These are phyloP conservation scores for Myotis daubentonii DNA, from an alignment of 2,797 vertebrate species.

Conservation along the genomic window DNA sequence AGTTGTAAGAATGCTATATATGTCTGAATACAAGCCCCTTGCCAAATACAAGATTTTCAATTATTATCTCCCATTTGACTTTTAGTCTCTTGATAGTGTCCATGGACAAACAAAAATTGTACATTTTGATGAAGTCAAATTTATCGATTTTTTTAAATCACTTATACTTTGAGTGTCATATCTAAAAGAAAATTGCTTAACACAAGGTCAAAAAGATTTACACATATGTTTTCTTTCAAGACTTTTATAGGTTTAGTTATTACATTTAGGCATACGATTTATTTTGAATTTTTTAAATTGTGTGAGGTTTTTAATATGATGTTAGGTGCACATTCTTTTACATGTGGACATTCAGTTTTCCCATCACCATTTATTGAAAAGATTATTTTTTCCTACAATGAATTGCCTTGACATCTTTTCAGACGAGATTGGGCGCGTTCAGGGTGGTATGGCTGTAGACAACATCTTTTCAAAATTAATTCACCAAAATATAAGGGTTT, in stretches of 20 bases:
- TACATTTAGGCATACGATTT: background rate
- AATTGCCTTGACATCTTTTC: background rate
- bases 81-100: background rate
- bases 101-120: background rate
- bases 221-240: background rate
- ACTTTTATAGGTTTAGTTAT: background rate
- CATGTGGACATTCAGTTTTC: background rate
- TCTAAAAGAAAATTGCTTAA: background rate
- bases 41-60: background rate
- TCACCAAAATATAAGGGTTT: too few relatives aligned
- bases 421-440: too few relatives aligned
- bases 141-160: background rate
- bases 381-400: background rate
- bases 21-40: background rate
- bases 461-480: too few relatives aligned
- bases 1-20: background rate
- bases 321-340: background rate
- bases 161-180: background rate
- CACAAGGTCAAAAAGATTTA: background rate
- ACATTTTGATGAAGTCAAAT: background rate
- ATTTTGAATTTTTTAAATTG: background rate
- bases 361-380: background rate
- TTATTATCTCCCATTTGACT: background rate
- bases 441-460: too few relatives aligned
- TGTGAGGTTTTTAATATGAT: background rate